Evolutionary conservation across 2,888 invertebrate genomes (phyloP).

Genomic region (Fragum fragum): DNA sequence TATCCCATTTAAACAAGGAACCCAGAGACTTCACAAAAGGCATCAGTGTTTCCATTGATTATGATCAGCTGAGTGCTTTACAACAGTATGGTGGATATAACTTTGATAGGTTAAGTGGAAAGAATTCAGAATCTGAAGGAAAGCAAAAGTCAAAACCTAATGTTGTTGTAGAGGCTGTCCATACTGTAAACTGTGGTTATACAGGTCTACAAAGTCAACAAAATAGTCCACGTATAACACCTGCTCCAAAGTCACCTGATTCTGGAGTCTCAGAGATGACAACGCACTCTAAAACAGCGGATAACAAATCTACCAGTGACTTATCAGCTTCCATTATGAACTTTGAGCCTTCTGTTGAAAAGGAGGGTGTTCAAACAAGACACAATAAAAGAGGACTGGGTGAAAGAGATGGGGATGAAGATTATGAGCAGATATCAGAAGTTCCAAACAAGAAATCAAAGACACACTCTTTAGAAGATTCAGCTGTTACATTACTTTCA

Average conservation of each 20-base stretch:
- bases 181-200: conserved; percentile 67
- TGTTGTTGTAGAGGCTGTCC: conserved; percentile 79
- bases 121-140: neutral
- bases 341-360: conserved; percentile 1
- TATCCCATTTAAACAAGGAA: neutral
- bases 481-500: conserved; percentile 77
- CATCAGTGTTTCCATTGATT: neutral
- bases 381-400: conserved; percentile 3
- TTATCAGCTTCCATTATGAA: conserved; percentile 35
- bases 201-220: conserved; percentile 80
- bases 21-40: neutral
- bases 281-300: conserved; percentile 29
- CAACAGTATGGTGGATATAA: neutral
- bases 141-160: conserved; percentile 41
- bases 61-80: neutral
- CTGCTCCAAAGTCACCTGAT: conserved; percentile 55
- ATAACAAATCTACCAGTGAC: conserved; percentile 42
- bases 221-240: conserved; percentile 69
- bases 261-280: conserved; percentile 69
- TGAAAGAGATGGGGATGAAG: neutral
- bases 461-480: conserved; percentile 68
- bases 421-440: neutral
- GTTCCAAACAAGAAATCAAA: conserved; percentile 29
- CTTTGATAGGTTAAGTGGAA: neutral
- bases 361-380: conserved; percentile 18